Evolutionary conservation across 2,113 vertebrate genomes (phyloP).

Genomic region (Prunella fulvescens): DNA sequence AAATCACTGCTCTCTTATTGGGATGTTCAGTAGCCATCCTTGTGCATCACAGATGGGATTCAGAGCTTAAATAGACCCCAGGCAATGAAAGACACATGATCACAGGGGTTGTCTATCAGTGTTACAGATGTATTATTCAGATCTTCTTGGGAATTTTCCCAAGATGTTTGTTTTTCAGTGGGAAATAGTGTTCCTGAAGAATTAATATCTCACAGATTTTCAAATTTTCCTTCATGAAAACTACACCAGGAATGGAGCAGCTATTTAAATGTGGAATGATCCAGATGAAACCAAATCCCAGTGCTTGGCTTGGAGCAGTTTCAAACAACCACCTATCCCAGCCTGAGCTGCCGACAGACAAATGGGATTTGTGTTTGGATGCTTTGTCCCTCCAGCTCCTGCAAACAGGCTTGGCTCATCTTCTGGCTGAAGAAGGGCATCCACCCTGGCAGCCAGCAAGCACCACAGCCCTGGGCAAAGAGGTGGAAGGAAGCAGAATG

Average conservation of each 20-base stretch:
- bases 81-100: neutral
- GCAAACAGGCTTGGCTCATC: neutral
- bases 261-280: neutral
- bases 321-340: neutral
- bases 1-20: neutral
- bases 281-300: neutral
- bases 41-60: neutral
- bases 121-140: neutral
- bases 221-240: neutral
- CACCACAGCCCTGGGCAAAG: fast-evolving
- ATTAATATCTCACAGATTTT: neutral
- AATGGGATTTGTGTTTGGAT: neutral
- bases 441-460: neutral
- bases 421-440: neutral
- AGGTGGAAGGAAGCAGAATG: neutral
- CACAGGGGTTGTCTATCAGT: neutral
- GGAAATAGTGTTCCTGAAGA: neutral
- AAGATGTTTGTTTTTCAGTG: neutral
- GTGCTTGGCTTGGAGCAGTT: neutral
- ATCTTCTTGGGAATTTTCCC: neutral
- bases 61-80: neutral
- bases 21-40: neutral
- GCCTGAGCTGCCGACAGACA: fast-evolving
- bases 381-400: neutral
- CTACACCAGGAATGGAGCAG: neutral